Conservation (phyloP, 2,797 vertebrate species). For the Malurus leucopterus region DNA sequence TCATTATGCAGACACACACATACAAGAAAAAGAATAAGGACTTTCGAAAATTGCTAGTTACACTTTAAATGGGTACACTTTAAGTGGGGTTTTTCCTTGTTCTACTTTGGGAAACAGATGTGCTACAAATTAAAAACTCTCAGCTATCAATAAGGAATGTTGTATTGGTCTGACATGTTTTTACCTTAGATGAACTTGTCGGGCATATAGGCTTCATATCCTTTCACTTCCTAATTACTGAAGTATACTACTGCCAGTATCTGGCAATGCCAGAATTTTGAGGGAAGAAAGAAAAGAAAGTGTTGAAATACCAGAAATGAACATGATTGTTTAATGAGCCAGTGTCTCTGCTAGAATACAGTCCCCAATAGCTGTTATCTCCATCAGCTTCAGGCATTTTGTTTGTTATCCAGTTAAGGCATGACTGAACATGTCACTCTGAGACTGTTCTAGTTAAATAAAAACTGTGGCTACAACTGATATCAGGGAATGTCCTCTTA, state of each 20-base stretch:
- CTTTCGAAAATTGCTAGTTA: neutral
- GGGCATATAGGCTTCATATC: neutral
- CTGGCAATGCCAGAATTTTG: neutral
- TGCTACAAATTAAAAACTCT: neutral
- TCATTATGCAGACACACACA: neutral
- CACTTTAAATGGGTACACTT: neutral
- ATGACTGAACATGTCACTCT: constrained; percentile 29
- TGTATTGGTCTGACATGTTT: neutral
- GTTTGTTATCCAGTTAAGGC: constrained; percentile 19
- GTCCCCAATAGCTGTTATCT: constrained; percentile 14
- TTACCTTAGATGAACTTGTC: constrained; percentile 23
- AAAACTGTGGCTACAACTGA: neutral
- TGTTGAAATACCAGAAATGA: constrained; percentile 12
- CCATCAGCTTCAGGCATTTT: constrained; percentile 18
- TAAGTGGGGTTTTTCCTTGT: neutral
- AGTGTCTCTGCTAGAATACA: neutral
- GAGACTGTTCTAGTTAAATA: neutral
- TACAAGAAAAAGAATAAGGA: neutral
- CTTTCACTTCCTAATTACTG: neutral
- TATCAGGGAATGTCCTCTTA: neutral
- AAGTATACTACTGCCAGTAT: neutral
- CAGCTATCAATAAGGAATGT: neutral
- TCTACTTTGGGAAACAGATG: neutral
- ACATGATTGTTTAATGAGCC: constrained; percentile 14
- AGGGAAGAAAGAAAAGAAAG: constrained; percentile 8